phyloP scores from a whole-genome alignment of 2,113 vertebrate genomes.

The Sinocyclocheilus grahami region DNA sequence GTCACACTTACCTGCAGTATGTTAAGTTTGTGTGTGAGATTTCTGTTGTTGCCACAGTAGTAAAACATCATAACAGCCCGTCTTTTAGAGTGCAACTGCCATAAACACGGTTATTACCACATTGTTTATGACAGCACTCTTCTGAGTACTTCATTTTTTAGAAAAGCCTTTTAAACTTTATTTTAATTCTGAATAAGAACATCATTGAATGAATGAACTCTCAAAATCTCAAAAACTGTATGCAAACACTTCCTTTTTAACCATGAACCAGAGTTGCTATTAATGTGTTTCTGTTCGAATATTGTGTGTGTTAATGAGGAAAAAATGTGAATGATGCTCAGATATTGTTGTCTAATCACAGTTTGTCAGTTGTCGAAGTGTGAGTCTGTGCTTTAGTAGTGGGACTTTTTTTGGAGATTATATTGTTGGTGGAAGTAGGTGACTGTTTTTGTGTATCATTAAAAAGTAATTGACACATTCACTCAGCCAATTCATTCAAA shows the following conservation, averaged over 20 bases:
- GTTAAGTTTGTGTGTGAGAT: not conserved
- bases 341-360: not conserved
- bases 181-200: not conserved
- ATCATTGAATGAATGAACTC: not conserved
- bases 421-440: not conserved
- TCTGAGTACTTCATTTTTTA: not conserved
- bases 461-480: not conserved
- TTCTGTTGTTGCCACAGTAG: not conserved
- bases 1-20: constrained; percentile 14
- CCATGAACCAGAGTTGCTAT: not conserved
- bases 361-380: not conserved
- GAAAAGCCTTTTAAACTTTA: not conserved
- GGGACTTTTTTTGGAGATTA: not conserved
- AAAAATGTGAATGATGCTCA: not conserved
- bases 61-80: not conserved
- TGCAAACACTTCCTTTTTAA: not conserved
- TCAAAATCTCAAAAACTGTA: not conserved
- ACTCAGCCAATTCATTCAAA: not conserved
- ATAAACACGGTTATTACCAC: constrained; percentile 17
- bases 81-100: constrained; percentile 9
- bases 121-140: constrained; percentile 13
- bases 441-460: not conserved
- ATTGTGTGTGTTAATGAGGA: not conserved
- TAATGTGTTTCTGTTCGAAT: constrained; percentile 8
- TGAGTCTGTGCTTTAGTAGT: not conserved